Conservation (phyloP, 2,113 vertebrate species). For the Calyptommatus sinebrachiatus region DNA sequence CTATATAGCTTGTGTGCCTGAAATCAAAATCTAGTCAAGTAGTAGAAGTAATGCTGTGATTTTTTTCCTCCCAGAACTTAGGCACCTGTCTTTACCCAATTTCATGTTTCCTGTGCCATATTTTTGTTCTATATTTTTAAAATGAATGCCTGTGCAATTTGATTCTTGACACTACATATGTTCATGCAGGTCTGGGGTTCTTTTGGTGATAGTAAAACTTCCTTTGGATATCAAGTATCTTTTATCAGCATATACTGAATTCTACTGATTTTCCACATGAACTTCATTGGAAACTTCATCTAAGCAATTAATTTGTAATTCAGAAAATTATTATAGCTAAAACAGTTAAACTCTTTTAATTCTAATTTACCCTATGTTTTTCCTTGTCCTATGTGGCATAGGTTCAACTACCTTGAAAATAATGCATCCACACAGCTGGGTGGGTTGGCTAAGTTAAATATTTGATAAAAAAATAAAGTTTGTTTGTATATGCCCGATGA, state of each 20-base stretch:
- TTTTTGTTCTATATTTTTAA: background rate
- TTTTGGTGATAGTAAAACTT: too few species aligned
- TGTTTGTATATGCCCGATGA: background rate
- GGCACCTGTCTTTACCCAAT: background rate
- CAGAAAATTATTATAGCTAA: conserved; percentile 4
- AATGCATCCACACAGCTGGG: too few species aligned
- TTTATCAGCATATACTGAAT: too few species aligned
- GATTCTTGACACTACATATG: background rate
- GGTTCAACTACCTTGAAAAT: too few species aligned
- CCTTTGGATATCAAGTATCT: too few species aligned
- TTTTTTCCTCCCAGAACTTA: background rate
- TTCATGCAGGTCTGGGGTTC: background rate
- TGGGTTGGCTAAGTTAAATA: background rate
- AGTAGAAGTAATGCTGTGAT: background rate
- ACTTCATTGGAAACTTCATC: background rate
- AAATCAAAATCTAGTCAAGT: background rate
- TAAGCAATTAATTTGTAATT: background rate
- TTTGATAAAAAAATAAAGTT: background rate
- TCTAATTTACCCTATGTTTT: too few species aligned
- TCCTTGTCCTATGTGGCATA: too few species aligned
- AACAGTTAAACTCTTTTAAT: background rate
- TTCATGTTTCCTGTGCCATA: conserved; percentile 6
- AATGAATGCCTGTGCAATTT: too few species aligned
- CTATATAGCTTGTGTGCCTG: background rate
- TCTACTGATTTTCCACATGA: too few species aligned